These are phyloP conservation scores for Blastobasis adustella DNA, from an alignment of 2,888 invertebrate genomes.

Conservation along the genomic window DNA sequence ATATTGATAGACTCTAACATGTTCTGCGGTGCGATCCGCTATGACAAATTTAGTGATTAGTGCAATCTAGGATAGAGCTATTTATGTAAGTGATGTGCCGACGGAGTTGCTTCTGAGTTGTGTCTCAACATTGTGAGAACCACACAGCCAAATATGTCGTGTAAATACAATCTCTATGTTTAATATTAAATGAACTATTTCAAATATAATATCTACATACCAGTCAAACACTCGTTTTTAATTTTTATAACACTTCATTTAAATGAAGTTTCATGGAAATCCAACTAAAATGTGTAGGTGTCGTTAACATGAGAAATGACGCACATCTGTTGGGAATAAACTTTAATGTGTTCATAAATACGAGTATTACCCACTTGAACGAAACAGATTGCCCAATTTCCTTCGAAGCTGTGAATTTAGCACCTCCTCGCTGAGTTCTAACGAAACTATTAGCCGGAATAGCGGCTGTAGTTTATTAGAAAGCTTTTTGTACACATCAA, in stretches of 20 bases:
- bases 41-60: conserved; percentile 71
- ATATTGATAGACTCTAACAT: conserved; percentile 67
- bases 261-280: neutral
- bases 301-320: conserved; percentile 5
- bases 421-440: no score
- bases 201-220: conserved; percentile 69
- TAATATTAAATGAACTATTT: conserved; percentile 67
- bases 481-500: conserved; percentile 19
- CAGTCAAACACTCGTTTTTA: conserved; percentile 42
- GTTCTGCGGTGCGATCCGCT: conserved; percentile 53
- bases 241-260: conserved; percentile 16
- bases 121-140: conserved; percentile 39
- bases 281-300: conserved; percentile 8
- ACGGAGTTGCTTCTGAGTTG: conserved; percentile 37
- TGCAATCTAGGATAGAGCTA: conserved; percentile 63
- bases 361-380: neutral
- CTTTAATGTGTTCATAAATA: conserved; percentile 3
- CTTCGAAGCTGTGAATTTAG: no score
- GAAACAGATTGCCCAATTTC: neutral
- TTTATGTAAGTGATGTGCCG: conserved; percentile 58
- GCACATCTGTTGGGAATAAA: conserved; percentile 6
- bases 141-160: conserved; percentile 69
- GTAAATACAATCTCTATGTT: conserved; percentile 69
- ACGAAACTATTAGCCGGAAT: no score
- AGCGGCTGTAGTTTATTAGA: conserved; percentile 1